Evolutionary conservation across 2,888 invertebrate genomes (phyloP), one percentile per base, ranked within the genome.

Genomic region (Galeopsomyia nigrocyanea): DNA sequence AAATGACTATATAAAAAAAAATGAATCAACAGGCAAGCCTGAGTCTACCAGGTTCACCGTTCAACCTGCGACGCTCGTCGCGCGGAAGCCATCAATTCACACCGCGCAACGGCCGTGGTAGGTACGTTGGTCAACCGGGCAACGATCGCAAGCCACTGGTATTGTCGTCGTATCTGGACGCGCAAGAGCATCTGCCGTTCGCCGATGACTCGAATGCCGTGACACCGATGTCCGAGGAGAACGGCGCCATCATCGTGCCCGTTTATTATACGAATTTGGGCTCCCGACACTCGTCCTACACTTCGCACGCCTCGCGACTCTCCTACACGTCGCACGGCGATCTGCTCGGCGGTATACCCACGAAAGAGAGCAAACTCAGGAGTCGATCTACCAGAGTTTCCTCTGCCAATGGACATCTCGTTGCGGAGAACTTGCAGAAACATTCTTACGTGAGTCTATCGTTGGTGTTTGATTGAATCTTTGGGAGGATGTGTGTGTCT

Each of bases 121-220:
- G 91, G 75, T 93, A 95, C 84, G 91, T 92, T 79, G 91, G 90
- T 76, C 93, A 94, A 74, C 93, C 94, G 68, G 94, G 93, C 74
- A 94, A 93, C 69, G 97, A 98, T 88, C 92, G 96, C 78, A 97
- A 97, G 87, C 97, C 97, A 61, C 90, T 97, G 83, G 97, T 98
- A 78, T 90, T 97, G 79, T 96, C 96, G 82, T 97, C 97, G 79
- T 97, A 97, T 89, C 91, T 97, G 87, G 97, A 95, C 87, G 95
- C 95, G 79, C 95, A 95, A 87, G 96, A 96, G 89, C 96, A 97
- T 88, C 91, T 98, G 84, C 98, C 98, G 73, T 98, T 96, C 87
- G 98, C 97, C 71, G 98, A 98, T 87, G 98, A 98, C 88, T 97
- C 97, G 77, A 96, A 96, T 84, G 98, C 97, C 78, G 98, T 97